Evolutionary conservation across 2,113 vertebrate genomes (phyloP).

Genomic region (Lepus timidus): DNA sequence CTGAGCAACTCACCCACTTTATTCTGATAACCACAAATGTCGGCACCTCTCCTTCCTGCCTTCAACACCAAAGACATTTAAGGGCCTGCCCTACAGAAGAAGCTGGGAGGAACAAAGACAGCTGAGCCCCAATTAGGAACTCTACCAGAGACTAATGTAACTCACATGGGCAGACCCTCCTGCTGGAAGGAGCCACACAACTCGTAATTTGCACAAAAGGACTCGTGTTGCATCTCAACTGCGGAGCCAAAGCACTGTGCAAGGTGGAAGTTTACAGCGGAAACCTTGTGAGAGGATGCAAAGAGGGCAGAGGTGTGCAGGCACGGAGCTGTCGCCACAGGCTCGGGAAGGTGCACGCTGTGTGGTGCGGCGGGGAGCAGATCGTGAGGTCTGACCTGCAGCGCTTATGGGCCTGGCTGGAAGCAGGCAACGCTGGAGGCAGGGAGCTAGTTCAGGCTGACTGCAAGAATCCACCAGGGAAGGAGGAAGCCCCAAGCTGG

Average conservation of each 20-base stretch:
- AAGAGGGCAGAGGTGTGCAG: rapidly evolving
- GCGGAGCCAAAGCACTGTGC: background rate
- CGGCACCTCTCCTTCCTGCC: background rate
- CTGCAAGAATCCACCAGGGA: background rate
- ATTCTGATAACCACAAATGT: background rate
- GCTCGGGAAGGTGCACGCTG: background rate
- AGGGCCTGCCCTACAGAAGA: background rate
- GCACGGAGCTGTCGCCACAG: background rate
- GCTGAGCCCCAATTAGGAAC: background rate
- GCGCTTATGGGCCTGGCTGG: background rate
- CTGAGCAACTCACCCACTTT: background rate
- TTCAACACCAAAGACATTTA: background rate
- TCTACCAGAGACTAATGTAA: background rate
- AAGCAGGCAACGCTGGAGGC: background rate
- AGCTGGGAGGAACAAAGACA: background rate
- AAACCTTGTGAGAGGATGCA: background rate
- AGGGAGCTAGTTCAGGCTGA: background rate
- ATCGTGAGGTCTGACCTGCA: background rate
- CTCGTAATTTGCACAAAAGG: background rate
- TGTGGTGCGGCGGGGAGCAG: background rate
- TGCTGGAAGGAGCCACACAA: background rate
- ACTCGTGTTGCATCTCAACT: background rate
- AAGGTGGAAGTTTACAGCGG: background rate
- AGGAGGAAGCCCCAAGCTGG: background rate
- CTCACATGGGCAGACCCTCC: background rate